Evolutionary conservation across 2,797 vertebrate species (phyloP).

Genomic region (Spinus olivaceus): DNA sequence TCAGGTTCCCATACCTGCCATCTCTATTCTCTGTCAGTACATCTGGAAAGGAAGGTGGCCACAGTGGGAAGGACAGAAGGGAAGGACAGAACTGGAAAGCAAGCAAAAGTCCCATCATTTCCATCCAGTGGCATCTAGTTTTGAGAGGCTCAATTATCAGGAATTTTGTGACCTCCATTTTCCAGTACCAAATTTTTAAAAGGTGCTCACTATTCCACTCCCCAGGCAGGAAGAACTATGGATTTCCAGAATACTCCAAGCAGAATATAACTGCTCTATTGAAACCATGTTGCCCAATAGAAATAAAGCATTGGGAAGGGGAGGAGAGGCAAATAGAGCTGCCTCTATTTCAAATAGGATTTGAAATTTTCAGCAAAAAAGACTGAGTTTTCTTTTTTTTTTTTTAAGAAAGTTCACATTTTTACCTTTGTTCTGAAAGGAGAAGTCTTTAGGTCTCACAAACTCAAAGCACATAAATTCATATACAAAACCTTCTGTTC

Average conservation of each 20-base stretch:
- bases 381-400: background rate
- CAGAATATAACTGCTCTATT: background rate
- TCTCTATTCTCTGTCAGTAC: background rate
- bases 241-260: background rate
- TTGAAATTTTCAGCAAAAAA: slow-evolving; percentile 1
- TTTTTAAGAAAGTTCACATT: background rate
- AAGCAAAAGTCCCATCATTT: background rate
- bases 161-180: background rate
- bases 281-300: background rate
- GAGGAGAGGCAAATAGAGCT: background rate
- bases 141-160: background rate
- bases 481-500: background rate
- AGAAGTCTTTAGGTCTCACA: background rate
- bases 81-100: background rate
- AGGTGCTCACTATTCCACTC: background rate
- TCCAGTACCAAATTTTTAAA: background rate
- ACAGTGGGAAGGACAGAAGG: background rate
- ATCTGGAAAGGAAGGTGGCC: background rate
- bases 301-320: background rate
- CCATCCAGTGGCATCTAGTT: background rate
- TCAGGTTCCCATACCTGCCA: background rate
- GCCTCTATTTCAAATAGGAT: too few species aligned
- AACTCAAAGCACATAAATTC: background rate
- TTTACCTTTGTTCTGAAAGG: background rate
- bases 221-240: background rate